Conservation (phyloP, 2,888 invertebrate genomes). For the Gibbula magus region DNA sequence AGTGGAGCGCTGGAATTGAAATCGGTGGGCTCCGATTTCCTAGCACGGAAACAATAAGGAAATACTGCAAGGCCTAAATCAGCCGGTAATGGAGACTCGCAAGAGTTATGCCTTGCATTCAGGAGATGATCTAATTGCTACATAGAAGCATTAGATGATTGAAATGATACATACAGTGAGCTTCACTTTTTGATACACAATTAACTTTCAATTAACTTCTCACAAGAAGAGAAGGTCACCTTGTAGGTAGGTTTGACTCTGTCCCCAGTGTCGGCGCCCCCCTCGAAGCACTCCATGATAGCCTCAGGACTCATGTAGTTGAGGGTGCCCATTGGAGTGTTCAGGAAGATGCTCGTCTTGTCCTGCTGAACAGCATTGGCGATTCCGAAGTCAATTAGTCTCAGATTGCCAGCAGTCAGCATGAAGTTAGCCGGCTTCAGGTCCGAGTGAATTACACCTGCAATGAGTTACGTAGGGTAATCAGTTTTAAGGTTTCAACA, state of each 20-base stretch:
- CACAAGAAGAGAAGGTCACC: slow-evolving; percentile 57
- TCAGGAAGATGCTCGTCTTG: slow-evolving; percentile 90
- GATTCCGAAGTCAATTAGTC: slow-evolving; percentile 97
- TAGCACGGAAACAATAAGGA: too few species aligned
- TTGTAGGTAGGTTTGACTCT: slow-evolving; percentile 65
- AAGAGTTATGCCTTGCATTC: too few species aligned
- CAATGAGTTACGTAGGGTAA: neutral
- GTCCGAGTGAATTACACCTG: slow-evolving; percentile 96
- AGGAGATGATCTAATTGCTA: too few species aligned
- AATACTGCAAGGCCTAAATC: too few species aligned
- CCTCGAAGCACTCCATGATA: slow-evolving; percentile 51
- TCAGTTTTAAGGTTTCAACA: too few species aligned
- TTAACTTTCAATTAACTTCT: too few species aligned
- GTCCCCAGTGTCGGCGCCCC: slow-evolving; percentile 34
- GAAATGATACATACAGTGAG: too few species aligned
- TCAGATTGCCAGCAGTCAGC: slow-evolving; percentile 87
- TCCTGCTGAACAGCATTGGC: slow-evolving; percentile 90
- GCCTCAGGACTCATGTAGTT: slow-evolving; percentile 97
- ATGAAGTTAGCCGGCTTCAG: slow-evolving; percentile 97
- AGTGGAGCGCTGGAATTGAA: too few species aligned
- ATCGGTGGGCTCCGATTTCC: too few species aligned
- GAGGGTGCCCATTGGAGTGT: slow-evolving; percentile 85
- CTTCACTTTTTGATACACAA: too few species aligned
- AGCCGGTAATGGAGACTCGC: too few species aligned
- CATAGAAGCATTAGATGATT: too few species aligned